These are phyloP conservation scores for Micromesistius poutassou DNA, from an alignment of 2,797 vertebrate species.

Conservation along the genomic window DNA sequence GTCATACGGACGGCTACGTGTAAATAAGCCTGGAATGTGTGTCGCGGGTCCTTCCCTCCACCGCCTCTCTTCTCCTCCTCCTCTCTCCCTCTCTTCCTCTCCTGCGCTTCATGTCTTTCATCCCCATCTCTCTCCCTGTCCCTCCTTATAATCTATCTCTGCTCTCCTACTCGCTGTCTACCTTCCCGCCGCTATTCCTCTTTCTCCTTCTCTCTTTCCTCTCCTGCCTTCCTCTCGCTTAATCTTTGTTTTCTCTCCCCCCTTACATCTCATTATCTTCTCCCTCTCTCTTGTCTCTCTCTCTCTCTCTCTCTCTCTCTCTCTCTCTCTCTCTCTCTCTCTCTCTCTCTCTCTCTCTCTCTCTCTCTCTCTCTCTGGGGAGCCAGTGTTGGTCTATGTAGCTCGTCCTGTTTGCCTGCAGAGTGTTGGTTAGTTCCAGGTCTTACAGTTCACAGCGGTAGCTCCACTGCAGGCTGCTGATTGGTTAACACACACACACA, in stretches of 20 bases:
- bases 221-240: neutral
- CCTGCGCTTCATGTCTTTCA: constrained; percentile 21
- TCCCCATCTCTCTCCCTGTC: constrained; percentile 25
- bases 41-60: constrained; percentile 27
- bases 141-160: constrained; percentile 51
- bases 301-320: no score
- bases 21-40: constrained; percentile 76
- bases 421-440: constrained; percentile 2
- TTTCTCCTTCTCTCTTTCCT: constrained; percentile 11
- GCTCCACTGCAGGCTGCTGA: constrained; percentile 3
- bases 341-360: no score
- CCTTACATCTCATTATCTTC: neutral
- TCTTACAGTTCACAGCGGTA: neutral
- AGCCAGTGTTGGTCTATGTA: neutral
- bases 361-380: neutral
- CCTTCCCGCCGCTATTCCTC: constrained; percentile 35
- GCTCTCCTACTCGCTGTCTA: constrained; percentile 37
- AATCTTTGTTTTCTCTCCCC: neutral
- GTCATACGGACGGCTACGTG: constrained; percentile 78
- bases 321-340: no score
- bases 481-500: constrained; percentile 1
- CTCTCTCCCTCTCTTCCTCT: constrained; percentile 12
- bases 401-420: constrained; percentile 1
- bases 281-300: neutral
- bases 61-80: neutral